Evolutionary conservation across 1,140 invertebrate genomes (phyloP).

Genomic region (Eupristina koningsbergeri): DNA sequence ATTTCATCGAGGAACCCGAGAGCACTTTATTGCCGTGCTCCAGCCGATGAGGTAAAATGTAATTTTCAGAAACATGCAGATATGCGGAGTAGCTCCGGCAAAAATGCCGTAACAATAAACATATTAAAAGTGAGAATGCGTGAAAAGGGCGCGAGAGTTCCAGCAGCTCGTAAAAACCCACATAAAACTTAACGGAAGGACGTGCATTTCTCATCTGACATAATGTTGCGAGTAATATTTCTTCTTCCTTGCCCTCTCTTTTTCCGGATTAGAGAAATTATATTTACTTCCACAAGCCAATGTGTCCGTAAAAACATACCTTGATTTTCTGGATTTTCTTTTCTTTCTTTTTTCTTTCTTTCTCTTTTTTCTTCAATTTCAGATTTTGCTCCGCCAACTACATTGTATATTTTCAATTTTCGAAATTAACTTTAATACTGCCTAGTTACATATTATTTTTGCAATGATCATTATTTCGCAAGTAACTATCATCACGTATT

Average conservation of each 20-base stretch:
- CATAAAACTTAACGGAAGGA: not conserved
- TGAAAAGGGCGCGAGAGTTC: not conserved
- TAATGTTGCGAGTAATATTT: not conserved
- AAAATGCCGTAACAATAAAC: not conserved
- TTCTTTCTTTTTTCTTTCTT: too few species aligned
- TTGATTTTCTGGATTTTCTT: not conserved
- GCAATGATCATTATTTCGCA: too few species aligned
- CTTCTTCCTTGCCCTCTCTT: not conserved
- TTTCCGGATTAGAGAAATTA: constrained; percentile 5
- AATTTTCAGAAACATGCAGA: not conserved
- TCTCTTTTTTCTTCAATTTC: too few species aligned
- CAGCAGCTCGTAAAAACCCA: not conserved
- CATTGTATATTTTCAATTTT: too few species aligned
- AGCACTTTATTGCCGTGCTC: not conserved
- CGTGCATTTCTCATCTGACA: not conserved
- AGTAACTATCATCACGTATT: too few species aligned
- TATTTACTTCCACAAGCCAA: not conserved
- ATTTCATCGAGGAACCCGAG: not conserved
- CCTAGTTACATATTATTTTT: too few species aligned
- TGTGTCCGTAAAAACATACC: not conserved
- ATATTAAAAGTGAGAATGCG: constrained; percentile 1
- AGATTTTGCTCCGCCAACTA: too few species aligned
- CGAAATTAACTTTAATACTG: too few species aligned
- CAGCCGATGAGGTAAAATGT: not conserved
- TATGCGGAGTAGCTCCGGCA: not conserved